Evolutionary conservation across 2,888 invertebrate genomes (phyloP).

Genomic region (Trichopoda pennipes): DNA sequence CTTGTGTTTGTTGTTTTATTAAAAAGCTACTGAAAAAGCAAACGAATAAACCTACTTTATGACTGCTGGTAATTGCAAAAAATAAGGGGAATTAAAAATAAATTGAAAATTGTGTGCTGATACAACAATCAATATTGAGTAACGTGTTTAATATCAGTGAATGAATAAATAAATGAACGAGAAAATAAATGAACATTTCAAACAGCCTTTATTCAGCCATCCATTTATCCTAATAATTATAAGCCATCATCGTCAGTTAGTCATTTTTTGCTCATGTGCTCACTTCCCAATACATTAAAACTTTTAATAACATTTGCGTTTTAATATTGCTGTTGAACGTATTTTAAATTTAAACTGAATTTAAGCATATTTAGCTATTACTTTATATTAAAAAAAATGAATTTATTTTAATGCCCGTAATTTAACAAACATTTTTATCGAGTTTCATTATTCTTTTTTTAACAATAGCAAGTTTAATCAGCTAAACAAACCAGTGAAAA

Average conservation of each 20-base stretch:
- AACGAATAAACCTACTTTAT: constrained; percentile 50
- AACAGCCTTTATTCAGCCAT: constrained; percentile 18
- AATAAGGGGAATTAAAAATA: constrained; percentile 53
- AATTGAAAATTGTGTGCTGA: constrained; percentile 49
- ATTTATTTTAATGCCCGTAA: neutral
- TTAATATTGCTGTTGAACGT: constrained; percentile 16
- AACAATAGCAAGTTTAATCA: constrained; percentile 24
- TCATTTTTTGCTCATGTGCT: neutral
- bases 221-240: constrained; percentile 17
- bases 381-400: neutral
- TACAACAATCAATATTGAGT: constrained; percentile 38
- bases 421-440: constrained; percentile 3
- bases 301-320: neutral
- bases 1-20: neutral
- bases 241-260: constrained; percentile 13
- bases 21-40: neutral
- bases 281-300: too few species aligned
- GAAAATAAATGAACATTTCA: constrained; percentile 12
- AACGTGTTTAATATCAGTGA: constrained; percentile 26
- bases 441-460: too few species aligned
- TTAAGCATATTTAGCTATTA: neutral
- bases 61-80: constrained; percentile 56
- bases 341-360: constrained; percentile 7
- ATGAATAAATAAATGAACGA: neutral
- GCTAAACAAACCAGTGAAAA: constrained; percentile 23